phyloP scores from a whole-genome alignment of 1,140 invertebrate genomes.

The Bombus polaris region DNA sequence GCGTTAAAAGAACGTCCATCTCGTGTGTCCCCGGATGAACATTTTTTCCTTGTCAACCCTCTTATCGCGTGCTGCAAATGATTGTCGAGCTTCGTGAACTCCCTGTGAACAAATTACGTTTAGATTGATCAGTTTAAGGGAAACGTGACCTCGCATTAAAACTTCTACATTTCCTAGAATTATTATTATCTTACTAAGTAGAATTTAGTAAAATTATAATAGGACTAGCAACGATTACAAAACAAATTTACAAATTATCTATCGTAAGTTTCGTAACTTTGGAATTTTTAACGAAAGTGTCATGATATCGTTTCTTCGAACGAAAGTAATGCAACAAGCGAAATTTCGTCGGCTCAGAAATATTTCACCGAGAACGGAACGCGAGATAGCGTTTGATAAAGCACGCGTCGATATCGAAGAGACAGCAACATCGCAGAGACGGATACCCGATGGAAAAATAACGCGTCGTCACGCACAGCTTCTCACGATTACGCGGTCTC shows the following conservation, averaged over 20 bases:
- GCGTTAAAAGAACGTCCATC: conserved; percentile 24
- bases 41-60: conserved; percentile 40
- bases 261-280: neutral
- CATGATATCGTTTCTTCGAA: neutral
- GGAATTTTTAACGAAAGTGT: neutral
- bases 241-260: neutral
- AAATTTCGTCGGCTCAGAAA: neutral
- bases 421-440: neutral
- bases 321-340: neutral
- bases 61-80: conserved; percentile 35
- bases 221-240: neutral
- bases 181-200: neutral
- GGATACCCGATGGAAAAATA: conserved; percentile 21
- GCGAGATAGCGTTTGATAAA: conserved; percentile 17
- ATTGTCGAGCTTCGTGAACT: neutral
- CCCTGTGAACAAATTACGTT: neutral
- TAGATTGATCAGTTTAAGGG: neutral
- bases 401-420: conserved; percentile 22
- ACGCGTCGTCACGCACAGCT: conserved; percentile 32
- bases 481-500: conserved; percentile 19
- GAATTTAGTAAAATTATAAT: neutral
- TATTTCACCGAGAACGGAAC: neutral
- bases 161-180: neutral
- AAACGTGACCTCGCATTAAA: neutral
- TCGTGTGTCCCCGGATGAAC: neutral